Percentiles rank a stretch among this genome's conserved stretches.
Evolutionary conservation across 2,888 invertebrate genomes (phyloP).

Genomic region (Hypolimnas misippus): DNA sequence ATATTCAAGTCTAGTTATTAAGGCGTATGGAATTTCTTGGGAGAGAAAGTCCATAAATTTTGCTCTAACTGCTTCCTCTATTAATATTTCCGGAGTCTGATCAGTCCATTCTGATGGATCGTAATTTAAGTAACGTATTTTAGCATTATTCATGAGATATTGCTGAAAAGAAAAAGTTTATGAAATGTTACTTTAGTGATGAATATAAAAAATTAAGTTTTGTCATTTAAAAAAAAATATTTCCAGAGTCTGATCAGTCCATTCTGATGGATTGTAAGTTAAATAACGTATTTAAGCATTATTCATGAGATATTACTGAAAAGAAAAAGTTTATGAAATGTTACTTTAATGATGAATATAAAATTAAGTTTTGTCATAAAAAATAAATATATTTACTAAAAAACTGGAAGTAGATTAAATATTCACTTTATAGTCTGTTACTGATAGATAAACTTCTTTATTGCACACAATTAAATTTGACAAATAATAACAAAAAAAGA

Average conservation of each 20-base stretch:
- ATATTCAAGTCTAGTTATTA: conserved; percentile 87
- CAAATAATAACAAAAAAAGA: no score
- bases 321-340: no score
- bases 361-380: no score
- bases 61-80: conserved; percentile 90
- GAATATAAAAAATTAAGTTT: neutral
- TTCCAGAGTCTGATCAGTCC: conserved; percentile 90
- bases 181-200: neutral
- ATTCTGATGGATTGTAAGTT: conserved; percentile 86
- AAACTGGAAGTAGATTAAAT: no score
- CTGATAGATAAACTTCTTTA: no score
- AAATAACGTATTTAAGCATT: conserved; percentile 87
- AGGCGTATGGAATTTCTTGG: conserved; percentile 93
- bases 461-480: no score
- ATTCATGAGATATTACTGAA: conserved; percentile 87
- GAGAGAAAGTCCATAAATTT: conserved; percentile 92
- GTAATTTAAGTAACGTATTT: conserved; percentile 87
- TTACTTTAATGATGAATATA: no score
- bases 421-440: no score
- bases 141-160: conserved; percentile 87
- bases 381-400: no score
- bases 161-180: conserved; percentile 76
- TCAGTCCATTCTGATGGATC: conserved; percentile 88
- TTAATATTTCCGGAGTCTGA: conserved; percentile 87
- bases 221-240: no score